Base-by-base conservation (phyloP, 2,888 invertebrate genomes). In the Netelia melanura region DNA sequence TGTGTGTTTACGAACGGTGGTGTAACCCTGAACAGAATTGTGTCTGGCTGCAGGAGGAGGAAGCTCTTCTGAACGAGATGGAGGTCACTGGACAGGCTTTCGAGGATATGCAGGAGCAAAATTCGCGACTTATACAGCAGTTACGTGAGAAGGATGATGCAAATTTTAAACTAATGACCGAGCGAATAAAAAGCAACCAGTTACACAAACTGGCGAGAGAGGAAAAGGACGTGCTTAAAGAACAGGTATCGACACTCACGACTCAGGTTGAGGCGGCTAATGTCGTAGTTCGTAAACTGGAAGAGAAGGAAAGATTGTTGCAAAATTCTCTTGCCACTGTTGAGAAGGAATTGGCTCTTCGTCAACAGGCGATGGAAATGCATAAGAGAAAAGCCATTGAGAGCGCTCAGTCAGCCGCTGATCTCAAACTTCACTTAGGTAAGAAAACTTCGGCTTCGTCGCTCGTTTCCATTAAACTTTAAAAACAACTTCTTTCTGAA, bases 31-130 rank as follows among this genome's bases (percentile, higher is more conserved):
- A 93, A 93, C 91, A 93, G 93, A 93, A 92, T 89, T 92, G 91
- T 90, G 91, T 92, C 88, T 93, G 93, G 92, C 89, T 93, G 84
- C 93, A 97, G 96, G 98, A 99, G 93, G 99, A 99, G 94, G 99
- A 99, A 92, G 98, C 99, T 0, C 95, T 99, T 72, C 95, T 99
- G 17, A 99, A 98, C 93, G 99, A 99, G 94, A 99, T 99, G 98
- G 99, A 99, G 93, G 98, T 99, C 2, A 99, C 99, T 0, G 99
- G 99, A 0, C 99, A 99, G 94, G 99, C 99, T 0, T 99, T 99
- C 92, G 99, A 99, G 93, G 99, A 99, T 92, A 99, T 99, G 98
- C 99, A 99, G 94, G 99, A 99, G 91, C 99, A 99, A 94, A 99
- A 99, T 94, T 98, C 98, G 0, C 95, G 99, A 54, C 95, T 99